A percentile compares a stretch with the other conserved stretches of the same genome.
phyloP scores from a whole-genome alignment of 64 coral and sea anemone genomes.

The Dendrophyllia cribrosa region DNA sequence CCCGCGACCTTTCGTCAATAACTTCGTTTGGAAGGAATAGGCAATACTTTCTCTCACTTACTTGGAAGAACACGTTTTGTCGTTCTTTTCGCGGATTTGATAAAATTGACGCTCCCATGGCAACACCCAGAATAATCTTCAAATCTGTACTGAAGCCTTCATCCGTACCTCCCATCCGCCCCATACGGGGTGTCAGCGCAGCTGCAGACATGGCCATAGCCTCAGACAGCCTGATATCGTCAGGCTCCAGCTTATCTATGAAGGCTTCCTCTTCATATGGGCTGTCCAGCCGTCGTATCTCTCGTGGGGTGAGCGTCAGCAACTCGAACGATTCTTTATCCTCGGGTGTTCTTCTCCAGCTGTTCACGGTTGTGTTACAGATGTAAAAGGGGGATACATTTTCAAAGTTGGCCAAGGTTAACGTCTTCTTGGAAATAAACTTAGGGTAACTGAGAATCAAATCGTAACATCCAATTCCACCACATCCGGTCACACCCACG shows the following conservation, averaged over 20 bases:
- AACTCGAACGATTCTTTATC: neutral
- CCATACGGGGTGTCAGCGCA: neutral
- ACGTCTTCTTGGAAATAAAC: neutral
- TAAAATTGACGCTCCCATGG: neutral
- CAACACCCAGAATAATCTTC: neutral
- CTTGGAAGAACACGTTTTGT: neutral
- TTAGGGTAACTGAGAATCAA: neutral
- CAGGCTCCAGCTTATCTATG: conserved; percentile 2
- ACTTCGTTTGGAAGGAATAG: no score
- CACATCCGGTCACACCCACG: neutral
- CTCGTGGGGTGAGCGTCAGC: conserved; percentile 5
- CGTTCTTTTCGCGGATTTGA: neutral
- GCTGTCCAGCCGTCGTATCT: conserved; percentile 6
- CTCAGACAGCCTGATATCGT: neutral
- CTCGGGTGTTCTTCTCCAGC: neutral
- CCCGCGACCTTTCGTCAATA: no score
- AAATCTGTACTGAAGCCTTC: neutral
- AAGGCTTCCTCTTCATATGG: neutral
- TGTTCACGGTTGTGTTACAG: conserved; percentile 5
- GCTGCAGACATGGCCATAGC: conserved; percentile 20
- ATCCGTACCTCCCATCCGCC: neutral
- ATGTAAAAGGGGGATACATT: conserved; percentile 4
- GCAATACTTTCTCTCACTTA: neutral
- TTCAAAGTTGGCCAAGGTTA: conserved; percentile 8
- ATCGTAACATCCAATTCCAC: neutral